Base-by-base conservation (phyloP, 1,140 invertebrate genomes). In the Camponotus vicinus region DNA sequence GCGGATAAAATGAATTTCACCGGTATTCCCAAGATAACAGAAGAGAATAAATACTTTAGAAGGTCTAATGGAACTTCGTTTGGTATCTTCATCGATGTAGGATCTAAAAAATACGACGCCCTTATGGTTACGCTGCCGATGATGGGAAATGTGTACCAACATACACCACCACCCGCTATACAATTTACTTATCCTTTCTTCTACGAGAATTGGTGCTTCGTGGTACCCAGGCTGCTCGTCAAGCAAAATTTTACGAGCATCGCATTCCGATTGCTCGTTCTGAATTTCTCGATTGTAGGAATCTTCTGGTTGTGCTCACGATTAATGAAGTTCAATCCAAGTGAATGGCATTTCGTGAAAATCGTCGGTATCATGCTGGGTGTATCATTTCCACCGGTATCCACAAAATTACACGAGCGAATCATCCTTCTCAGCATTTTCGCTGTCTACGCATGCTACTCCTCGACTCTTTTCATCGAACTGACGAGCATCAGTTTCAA, bases 1-100 rank as follows among this genome's bases (percentile, higher is more conserved):
- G 61, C 61, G 3, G n/a, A 79, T 1, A 66, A 67, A 37, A 79
- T 78, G 59, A 79, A 79, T 8, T 79, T 67, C 4, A 79, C 27
- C 13, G 13, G 18, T 4, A 1, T 79, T 5, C 27, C n/a, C 8
- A 27, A 79, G 7, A 13, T 66, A 40, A 21, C 2, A 7, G 1
- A 77, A 0, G 1, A 42, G 7, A 49, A 49, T 15, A 1, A n/a
- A 21, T 66, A 37, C 11, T 45, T 34, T 7, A 18, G 15, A 1
- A 37, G 2, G 2, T 2, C 57, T 8, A 79, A 79, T 34, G 42
- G 61, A 3, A 37, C 32, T 37, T 1, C 5, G 2, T 13, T 15
- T 18, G 61, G 61, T 5, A 27, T 79, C 32, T 1, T 79, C 3
- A 0, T 3, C 4, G 76, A 79, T 4, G 2, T 79, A 52, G n/a